phyloP scores from a whole-genome alignment of 2,113 vertebrate genomes.

The Anser cygnoides region DNA sequence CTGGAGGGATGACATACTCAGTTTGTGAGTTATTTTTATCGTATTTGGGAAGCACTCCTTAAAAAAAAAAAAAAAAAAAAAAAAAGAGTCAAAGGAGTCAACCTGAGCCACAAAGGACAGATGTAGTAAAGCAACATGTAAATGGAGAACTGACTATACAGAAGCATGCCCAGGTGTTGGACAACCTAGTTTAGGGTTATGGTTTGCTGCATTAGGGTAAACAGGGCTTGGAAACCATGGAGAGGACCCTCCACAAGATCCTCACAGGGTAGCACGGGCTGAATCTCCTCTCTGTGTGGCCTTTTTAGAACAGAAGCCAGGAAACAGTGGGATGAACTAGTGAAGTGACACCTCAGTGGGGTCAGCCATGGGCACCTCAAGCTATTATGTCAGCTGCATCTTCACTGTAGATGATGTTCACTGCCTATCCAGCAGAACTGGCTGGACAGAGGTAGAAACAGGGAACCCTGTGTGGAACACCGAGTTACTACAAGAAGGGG shows the following conservation, averaged over 20 bases:
- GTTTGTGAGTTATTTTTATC: neutral
- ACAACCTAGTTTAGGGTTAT: neutral
- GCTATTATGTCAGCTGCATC: neutral
- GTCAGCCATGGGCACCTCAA: rapidly evolving
- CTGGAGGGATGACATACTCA: neutral
- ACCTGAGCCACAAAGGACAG: neutral
- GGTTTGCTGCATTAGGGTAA: neutral
- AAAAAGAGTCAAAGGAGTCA: neutral
- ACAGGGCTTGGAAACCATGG: neutral
- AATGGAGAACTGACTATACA: neutral
- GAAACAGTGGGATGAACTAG: neutral
- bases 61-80: neutral
- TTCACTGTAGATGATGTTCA: neutral
- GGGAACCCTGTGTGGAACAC: too few relatives aligned
- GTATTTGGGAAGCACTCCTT: neutral
- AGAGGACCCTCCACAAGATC: neutral
- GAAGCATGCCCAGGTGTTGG: neutral
- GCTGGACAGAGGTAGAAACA: neutral
- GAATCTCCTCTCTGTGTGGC: neutral
- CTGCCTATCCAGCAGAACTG: neutral
- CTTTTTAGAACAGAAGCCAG: neutral
- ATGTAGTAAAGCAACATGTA: neutral
- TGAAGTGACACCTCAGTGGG: neutral
- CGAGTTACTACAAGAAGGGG: neutral
- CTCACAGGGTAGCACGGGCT: neutral